Evolutionary conservation across 2,888 invertebrate genomes (phyloP).

Genomic region (Phytoseiulus persimilis): DNA sequence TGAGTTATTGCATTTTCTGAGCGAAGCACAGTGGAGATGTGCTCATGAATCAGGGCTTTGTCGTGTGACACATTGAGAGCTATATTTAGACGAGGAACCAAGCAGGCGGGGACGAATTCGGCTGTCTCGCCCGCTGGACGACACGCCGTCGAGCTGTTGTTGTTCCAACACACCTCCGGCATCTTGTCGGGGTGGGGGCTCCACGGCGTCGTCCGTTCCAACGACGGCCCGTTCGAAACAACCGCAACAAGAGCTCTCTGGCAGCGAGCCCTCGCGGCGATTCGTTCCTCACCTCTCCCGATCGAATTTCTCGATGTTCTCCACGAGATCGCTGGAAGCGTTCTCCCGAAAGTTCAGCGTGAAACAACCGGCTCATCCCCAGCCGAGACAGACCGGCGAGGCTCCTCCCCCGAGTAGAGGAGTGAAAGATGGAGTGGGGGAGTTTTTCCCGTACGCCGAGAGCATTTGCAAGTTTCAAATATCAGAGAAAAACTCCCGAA

Average conservation of each 20-base stretch:
- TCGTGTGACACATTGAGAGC: constrained; percentile 5
- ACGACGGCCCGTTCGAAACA: background rate
- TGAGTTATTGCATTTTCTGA: background rate
- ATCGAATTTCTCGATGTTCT: too few relatives aligned
- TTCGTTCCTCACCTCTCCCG: too few relatives aligned
- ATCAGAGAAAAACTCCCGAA: background rate
- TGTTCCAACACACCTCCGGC: background rate
- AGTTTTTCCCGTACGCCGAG: background rate
- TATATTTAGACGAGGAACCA: background rate
- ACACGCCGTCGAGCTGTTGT: background rate
- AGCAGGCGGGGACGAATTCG: background rate
- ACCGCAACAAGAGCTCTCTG: background rate
- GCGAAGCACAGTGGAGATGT: background rate
- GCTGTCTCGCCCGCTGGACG: background rate
- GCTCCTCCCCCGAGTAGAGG: too few relatives aligned
- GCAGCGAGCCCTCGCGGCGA: too few relatives aligned
- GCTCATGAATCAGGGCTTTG: constrained; percentile 5
- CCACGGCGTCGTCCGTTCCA: background rate
- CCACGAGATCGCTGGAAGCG: too few relatives aligned
- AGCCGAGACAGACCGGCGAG: too few relatives aligned
- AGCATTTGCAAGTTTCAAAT: background rate
- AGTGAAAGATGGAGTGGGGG: too few relatives aligned
- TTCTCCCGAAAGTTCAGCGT: too few relatives aligned
- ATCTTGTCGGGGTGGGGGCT: background rate
- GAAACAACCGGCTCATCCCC: too few relatives aligned